Evolutionary conservation across 2,888 invertebrate genomes (phyloP).

Genomic region (Eretmocerus hayati): DNA sequence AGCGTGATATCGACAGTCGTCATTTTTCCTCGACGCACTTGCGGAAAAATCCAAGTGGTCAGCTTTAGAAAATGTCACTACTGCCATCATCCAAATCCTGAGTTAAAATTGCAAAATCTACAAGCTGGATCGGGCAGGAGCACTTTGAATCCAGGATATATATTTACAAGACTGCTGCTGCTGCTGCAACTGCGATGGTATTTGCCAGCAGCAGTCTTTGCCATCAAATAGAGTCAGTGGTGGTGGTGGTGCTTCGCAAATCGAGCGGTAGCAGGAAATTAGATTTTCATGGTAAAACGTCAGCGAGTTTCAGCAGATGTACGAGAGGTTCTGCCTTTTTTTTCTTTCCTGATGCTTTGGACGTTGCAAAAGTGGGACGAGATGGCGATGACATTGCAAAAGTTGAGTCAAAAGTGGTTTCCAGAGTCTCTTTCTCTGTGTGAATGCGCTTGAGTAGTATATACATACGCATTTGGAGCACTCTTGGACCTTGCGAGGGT

Average conservation of each 20-base stretch:
- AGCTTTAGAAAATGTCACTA: no score
- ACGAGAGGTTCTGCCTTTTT: constrained; percentile 15
- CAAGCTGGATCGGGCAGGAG: not conserved
- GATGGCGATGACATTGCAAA: constrained; percentile 24
- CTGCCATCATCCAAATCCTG: not conserved
- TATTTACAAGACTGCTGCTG: constrained; percentile 36
- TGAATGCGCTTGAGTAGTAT: no score
- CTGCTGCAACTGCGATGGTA: no score
- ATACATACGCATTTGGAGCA: not conserved
- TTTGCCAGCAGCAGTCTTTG: no score
- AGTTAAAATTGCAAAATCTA: not conserved
- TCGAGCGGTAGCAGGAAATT: constrained; percentile 29
- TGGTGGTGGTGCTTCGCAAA: no score
- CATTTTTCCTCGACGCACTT: no score
- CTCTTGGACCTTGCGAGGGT: not conserved
- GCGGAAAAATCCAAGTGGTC: no score
- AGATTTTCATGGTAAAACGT: constrained; percentile 36
- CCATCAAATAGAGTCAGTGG: no score
- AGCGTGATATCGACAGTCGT: no score
- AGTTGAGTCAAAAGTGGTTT: constrained; percentile 16
- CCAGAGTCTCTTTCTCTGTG: constrained; percentile 10
- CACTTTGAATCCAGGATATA: constrained; percentile 32
- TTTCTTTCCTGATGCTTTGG: constrained; percentile 21
- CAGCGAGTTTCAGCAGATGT: constrained; percentile 15
- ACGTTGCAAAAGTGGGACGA: not conserved